Conservation (phyloP, 2,113 vertebrate genomes). For the Sturnira hondurensis region DNA sequence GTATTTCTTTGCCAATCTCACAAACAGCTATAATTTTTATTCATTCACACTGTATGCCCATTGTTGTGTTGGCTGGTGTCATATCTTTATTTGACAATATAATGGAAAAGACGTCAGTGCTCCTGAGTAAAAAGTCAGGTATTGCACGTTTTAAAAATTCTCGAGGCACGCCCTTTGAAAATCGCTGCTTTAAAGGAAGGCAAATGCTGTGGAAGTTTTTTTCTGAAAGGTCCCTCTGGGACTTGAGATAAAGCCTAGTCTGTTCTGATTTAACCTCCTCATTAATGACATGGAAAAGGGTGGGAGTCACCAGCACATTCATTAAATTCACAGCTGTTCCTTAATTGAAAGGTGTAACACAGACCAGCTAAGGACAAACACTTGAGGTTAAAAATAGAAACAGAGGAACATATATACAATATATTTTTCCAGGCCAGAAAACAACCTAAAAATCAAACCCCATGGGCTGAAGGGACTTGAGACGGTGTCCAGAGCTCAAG, state of each 20-base stretch:
- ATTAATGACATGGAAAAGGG: constrained; percentile 49
- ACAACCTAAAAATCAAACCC: not conserved
- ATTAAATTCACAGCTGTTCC: constrained; percentile 59
- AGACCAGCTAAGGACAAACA: constrained; percentile 7
- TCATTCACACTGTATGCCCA: too few relatives aligned
- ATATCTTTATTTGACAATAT: too few relatives aligned
- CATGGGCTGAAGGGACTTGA: not conserved
- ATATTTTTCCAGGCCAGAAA: not conserved
- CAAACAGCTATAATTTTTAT: too few relatives aligned
- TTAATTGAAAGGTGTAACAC: constrained; percentile 48
- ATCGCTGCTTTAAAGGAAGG: not conserved
- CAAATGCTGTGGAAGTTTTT: not conserved
- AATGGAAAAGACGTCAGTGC: too few relatives aligned
- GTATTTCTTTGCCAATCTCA: too few relatives aligned
- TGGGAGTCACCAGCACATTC: constrained; percentile 26
- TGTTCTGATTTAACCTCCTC: constrained; percentile 9
- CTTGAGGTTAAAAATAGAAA: not conserved
- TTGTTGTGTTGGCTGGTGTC: too few relatives aligned
- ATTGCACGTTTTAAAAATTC: too few relatives aligned
- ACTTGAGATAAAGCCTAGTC: not conserved
- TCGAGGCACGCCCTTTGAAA: too few relatives aligned
- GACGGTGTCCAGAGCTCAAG: not conserved
- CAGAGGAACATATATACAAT: too few relatives aligned
- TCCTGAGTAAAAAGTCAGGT: too few relatives aligned
- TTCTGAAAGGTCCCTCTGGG: not conserved